Percentiles rank a stretch among this genome's conserved stretches.
Conservation (phyloP, 2,888 invertebrate species). For the Caradrina clavipalpis region DNA sequence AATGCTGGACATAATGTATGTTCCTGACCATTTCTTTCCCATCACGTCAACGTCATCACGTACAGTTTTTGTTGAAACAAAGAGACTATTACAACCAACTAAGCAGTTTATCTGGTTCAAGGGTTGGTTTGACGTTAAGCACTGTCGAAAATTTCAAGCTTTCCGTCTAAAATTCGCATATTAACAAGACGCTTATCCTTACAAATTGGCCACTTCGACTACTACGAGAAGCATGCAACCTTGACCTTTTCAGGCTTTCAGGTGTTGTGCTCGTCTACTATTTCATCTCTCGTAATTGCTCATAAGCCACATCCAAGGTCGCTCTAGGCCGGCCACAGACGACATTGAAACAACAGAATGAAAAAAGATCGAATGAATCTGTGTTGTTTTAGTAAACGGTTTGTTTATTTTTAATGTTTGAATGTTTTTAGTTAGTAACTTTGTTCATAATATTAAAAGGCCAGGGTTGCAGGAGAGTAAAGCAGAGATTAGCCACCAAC, state of each 20-base stretch:
- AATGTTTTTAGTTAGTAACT: too few species aligned
- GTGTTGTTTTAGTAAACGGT: not conserved
- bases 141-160: too few species aligned
- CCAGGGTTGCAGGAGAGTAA: too few species aligned
- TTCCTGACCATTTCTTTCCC: not conserved
- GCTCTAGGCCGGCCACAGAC: not conserved
- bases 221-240: not conserved
- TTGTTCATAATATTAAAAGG: too few species aligned
- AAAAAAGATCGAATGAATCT: slow-evolving; percentile 8
- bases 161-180: not conserved
- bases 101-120: not conserved
- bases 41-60: too few species aligned
- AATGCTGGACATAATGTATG: slow-evolving; percentile 76
- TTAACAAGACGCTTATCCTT: not conserved
- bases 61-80: not conserved
- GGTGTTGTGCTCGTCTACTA: not conserved
- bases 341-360: not conserved
- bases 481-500: too few species aligned
- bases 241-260: not conserved
- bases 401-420: not conserved
- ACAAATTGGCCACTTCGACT: not conserved
- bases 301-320: slow-evolving; percentile 4
- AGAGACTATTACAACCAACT: not conserved
- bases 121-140: too few species aligned
- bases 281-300: slow-evolving; percentile 13